A percentile compares a stretch with the other conserved stretches of the same genome.
Evolutionary conservation across 2,113 vertebrate genomes (phyloP).

Genomic region (Oostethus manadensis): DNA sequence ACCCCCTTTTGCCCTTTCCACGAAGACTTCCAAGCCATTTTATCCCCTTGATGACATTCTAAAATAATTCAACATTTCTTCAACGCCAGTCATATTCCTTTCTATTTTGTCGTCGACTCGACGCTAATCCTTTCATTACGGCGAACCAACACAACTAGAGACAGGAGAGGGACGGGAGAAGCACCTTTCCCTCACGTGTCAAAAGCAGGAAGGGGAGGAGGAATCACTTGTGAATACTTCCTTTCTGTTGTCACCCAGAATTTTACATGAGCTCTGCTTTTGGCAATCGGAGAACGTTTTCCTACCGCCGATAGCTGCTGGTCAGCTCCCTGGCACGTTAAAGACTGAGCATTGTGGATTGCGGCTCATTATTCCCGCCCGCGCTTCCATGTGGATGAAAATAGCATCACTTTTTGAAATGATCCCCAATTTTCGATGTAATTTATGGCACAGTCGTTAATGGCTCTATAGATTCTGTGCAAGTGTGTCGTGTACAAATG

Average conservation of each 20-base stretch:
- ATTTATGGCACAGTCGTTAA: constrained; percentile 58
- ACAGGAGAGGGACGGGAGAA: constrained; percentile 7
- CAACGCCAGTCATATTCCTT: constrained; percentile 61
- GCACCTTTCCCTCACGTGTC: too few species aligned
- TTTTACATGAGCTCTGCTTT: constrained; percentile 12
- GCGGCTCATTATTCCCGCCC: too few species aligned
- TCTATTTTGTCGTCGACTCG: constrained; percentile 53
- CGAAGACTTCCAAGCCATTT: constrained; percentile 47
- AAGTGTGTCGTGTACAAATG: constrained; percentile 30
- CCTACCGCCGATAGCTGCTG: constrained; percentile 28
- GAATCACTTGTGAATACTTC: constrained; percentile 26
- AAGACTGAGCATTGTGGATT: background rate
- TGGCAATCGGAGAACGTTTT: constrained; percentile 46
- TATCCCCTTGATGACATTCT: constrained; percentile 64
- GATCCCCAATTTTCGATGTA: constrained; percentile 20
- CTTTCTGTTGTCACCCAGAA: background rate
- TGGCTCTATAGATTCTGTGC: constrained; percentile 44
- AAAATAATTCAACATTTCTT: constrained; percentile 67
- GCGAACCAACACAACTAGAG: constrained; percentile 59
- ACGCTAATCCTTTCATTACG: constrained; percentile 64
- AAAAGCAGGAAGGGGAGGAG: constrained; percentile 23
- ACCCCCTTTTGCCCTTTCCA: constrained; percentile 40
- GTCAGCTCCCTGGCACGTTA: constrained; percentile 7
- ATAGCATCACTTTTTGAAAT: too few species aligned
- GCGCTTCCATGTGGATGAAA: background rate